phyloP scores from a whole-genome alignment of 2,113 vertebrate species.

The Corythaixoides concolor region DNA sequence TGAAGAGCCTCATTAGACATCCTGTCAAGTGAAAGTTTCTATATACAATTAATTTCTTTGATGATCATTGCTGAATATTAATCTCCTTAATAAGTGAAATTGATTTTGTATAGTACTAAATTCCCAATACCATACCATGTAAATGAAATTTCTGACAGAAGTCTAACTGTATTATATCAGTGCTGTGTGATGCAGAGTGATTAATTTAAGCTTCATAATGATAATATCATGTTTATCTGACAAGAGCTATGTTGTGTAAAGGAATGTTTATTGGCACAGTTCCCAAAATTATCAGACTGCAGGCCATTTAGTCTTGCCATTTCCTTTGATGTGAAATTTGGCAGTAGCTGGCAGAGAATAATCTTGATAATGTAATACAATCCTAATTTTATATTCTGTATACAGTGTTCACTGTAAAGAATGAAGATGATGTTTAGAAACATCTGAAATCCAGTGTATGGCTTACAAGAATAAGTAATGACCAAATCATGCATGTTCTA shows the following conservation, averaged over 20 bases:
- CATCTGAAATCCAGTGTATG: background rate
- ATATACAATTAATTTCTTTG: background rate
- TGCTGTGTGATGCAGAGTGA: background rate
- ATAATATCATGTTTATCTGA: conserved; percentile 27
- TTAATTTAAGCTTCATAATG: conserved; percentile 28
- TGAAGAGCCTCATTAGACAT: background rate
- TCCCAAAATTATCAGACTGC: background rate
- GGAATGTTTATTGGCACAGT: background rate
- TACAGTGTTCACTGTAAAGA: background rate
- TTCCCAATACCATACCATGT: background rate
- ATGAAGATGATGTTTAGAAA: background rate
- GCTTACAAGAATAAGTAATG: background rate
- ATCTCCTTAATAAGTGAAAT: conserved; percentile 24
- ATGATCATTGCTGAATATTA: background rate
- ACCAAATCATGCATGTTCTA: background rate
- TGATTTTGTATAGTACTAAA: background rate
- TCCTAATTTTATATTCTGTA: background rate
- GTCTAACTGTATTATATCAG: background rate
- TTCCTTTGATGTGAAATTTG: conserved; percentile 11
- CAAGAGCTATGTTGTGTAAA: conserved; percentile 8
- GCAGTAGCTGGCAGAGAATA: background rate
- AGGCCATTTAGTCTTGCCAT: background rate
- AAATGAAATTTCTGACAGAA: conserved; percentile 17
- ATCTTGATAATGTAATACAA: background rate
- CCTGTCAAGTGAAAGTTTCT: background rate